These are phyloP conservation scores for Rhizoglyphus robini DNA, from an alignment of 1,140 invertebrate species.

Conservation along the genomic window DNA sequence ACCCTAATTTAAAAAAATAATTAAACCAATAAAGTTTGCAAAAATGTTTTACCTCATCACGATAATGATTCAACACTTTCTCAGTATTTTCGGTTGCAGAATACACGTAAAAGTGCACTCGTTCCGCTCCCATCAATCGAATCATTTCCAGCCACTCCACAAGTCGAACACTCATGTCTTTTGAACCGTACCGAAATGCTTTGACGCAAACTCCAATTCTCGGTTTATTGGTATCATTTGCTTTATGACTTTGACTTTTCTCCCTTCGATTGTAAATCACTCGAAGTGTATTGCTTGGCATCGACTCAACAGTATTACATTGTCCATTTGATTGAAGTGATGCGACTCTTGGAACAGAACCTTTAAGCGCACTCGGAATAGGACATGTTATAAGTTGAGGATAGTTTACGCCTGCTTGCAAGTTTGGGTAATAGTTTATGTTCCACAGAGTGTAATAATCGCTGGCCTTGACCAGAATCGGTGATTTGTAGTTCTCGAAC, in stretches of 20 bases:
- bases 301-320: conserved; percentile 51
- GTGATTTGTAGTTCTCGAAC: conserved; percentile 67
- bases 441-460: conserved; percentile 82
- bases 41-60: too few species aligned
- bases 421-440: conserved; percentile 72
- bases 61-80: conserved; percentile 2
- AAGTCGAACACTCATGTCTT: conserved; percentile 17
- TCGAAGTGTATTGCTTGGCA: conserved; percentile 69
- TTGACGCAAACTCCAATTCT: conserved; percentile 17
- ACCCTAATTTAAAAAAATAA: too few species aligned
- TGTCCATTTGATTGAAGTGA: conserved; percentile 40
- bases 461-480: conserved; percentile 51
- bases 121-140: conserved; percentile 3
- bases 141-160: conserved; percentile 19
- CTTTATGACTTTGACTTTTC: too few species aligned
- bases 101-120: conserved; percentile 14
- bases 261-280: conserved; percentile 68
- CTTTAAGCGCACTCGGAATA: conserved; percentile 39
- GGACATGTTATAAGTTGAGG: conserved; percentile 77
- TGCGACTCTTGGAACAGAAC: conserved; percentile 58
- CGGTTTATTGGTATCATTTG: not conserved
- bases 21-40: too few species aligned
- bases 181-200: conserved; percentile 7
- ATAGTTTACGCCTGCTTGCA: conserved; percentile 75
- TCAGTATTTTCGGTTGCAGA: conserved; percentile 2